Base-by-base conservation (phyloP, 1,140 invertebrate species). In the Zaprionus capensis region DNA sequence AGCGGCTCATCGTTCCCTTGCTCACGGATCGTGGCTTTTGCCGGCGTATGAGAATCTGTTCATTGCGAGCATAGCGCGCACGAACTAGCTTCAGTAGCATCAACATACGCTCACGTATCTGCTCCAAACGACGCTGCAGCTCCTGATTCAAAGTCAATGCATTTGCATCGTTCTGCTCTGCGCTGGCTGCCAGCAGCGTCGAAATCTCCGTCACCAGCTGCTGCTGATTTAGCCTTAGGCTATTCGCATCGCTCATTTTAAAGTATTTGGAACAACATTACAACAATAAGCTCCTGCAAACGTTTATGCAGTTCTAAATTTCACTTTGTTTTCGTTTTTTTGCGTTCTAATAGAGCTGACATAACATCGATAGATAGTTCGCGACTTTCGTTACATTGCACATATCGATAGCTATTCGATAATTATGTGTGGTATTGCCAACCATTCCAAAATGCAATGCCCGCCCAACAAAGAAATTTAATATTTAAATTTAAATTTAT, bases 11-110 rank as follows among this genome's bases (percentile, higher is more conserved):
- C n/a, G 11, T 20, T 5, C 9, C 55, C n/a, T 14, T 5, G 6
- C 5, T 20, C 0, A 44, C 26, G 7, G 66, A 51, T 2, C 84
- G 77, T 5, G 77, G 46, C 11, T 66, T 58, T 4, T 77, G 71
- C 2, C 83, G 77, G 26, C 77, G 73, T 15, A 82, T 46, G 5
- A 86, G 51, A 22, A 88, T 83, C 7, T 87, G 46, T 22, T 90
- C 81, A 24, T 90, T 90, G 15, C 67, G 70, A n/a, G 57, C 51
- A 38, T 85, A 90, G 1, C 85, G 85, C 17, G 51, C 71, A 4
- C 71, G 62, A 2, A 87, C 81, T 5, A 44, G 31, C 34, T 76
- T 51, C 11, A 88, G 17, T n/a, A 88, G 46, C 5, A 67, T 12
- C 14, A 76, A 24, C 5, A 84, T 71, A n/a, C 69, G 68, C 0